Evolutionary conservation across 2,797 vertebrate genomes (phyloP).

Genomic region (Agapornis canus): DNA sequence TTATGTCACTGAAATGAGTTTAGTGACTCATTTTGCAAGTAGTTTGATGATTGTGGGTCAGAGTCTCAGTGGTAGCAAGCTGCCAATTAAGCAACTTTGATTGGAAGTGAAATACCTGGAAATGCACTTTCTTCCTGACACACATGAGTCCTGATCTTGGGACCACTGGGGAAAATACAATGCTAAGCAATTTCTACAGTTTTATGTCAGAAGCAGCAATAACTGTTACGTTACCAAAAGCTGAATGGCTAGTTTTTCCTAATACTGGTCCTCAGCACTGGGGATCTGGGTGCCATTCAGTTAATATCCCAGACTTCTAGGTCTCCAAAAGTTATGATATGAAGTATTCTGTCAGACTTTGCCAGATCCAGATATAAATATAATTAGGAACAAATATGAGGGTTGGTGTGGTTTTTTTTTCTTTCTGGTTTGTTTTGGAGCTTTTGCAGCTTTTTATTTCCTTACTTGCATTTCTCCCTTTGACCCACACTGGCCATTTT

Average conservation of each 20-base stretch:
- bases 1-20: neutral
- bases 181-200: neutral
- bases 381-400: neutral
- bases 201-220: neutral
- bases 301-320: neutral
- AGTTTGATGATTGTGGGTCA: neutral
- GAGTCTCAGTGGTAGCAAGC: neutral
- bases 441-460: neutral
- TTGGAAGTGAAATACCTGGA: neutral
- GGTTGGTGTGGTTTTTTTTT: neutral
- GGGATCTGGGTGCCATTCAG: neutral
- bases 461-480: neutral
- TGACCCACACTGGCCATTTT: neutral
- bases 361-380: neutral
- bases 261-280: rapidly evolving
- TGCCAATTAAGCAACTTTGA: neutral
- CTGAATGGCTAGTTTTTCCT: neutral
- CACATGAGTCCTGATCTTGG: neutral
- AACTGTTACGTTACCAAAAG: neutral
- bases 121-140: neutral
- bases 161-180: neutral
- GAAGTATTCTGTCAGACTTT: neutral
- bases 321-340: neutral
- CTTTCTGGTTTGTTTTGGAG: neutral
- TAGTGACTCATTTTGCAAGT: neutral